These are phyloP conservation scores for Geotrupes spiniger DNA, from an alignment of 2,888 invertebrate genomes.

Conservation along the genomic window DNA sequence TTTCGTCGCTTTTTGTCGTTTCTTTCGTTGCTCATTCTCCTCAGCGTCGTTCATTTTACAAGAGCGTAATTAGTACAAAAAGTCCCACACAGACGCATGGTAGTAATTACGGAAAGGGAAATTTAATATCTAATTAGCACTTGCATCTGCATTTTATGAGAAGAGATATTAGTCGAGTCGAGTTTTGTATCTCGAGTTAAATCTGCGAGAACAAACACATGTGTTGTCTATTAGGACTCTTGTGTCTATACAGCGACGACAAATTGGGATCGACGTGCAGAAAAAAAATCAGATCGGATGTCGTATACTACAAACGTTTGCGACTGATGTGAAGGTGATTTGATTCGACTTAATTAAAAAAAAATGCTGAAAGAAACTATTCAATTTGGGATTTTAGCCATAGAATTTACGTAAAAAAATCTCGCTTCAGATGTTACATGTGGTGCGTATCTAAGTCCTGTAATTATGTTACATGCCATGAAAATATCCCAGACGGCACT, in stretches of 20 bases:
- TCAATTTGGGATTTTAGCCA: no score
- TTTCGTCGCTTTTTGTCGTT: neutral
- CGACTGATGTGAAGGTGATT: no score
- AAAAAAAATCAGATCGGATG: neutral
- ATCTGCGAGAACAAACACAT: constrained; percentile 2
- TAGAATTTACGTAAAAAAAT: no score
- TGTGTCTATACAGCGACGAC: neutral
- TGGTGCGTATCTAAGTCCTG: no score
- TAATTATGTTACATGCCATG: no score
- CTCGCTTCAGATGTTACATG: no score
- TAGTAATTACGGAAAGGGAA: constrained; percentile 27
- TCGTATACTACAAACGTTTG: no score
- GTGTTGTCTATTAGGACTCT: neutral
- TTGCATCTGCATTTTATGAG: constrained; percentile 34
- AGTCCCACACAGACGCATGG: constrained; percentile 11
- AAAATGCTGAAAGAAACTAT: no score
- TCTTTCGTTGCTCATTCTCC: constrained; percentile 1
- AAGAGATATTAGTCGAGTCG: constrained; percentile 30
- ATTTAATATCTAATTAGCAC: constrained; percentile 38
- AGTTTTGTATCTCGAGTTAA: neutral
- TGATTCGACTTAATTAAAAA: no score
- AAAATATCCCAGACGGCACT: no score
- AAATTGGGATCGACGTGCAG: constrained; percentile 1
- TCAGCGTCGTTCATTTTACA: constrained; percentile 14
- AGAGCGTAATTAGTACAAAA: constrained; percentile 22